phyloP scores from a whole-genome alignment of 2,888 invertebrate species.

The Agrenia bidenticulata region DNA sequence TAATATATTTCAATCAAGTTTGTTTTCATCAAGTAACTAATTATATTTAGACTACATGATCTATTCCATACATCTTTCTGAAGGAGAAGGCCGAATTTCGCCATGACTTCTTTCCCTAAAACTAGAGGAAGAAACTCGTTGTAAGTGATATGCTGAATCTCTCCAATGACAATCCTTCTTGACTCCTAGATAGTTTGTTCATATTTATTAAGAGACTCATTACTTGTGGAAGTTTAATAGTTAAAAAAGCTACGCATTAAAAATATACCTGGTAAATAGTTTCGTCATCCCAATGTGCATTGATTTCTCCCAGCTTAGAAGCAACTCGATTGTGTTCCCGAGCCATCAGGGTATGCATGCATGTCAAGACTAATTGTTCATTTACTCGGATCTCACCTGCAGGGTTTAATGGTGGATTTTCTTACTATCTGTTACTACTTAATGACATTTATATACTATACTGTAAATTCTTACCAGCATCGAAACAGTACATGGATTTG shows the following conservation, averaged over 20 bases:
- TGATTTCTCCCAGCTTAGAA: constrained; percentile 70
- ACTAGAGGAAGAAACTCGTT: constrained; percentile 87
- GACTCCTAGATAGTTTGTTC: constrained; percentile 70
- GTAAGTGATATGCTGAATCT: constrained; percentile 85
- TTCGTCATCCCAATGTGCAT: constrained; percentile 93
- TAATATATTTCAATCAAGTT: not conserved
- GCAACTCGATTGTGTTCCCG: constrained; percentile 88
- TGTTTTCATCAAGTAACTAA: too few species aligned
- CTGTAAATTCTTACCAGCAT: constrained; percentile 77
- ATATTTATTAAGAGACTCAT: too few species aligned
- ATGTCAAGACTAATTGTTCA: constrained; percentile 83
- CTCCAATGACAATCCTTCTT: constrained; percentile 78
- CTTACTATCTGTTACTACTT: too few species aligned
- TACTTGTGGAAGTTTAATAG: not conserved
- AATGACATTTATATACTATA: too few species aligned
- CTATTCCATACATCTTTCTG: constrained; percentile 68
- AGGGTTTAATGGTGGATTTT: too few species aligned
- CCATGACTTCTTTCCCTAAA: constrained; percentile 86
- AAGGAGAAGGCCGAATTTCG: constrained; percentile 80
- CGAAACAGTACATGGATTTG: constrained; percentile 87
- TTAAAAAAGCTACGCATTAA: too few species aligned
- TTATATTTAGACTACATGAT: too few species aligned
- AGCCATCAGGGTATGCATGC: constrained; percentile 89
- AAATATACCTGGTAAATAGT: constrained; percentile 71
- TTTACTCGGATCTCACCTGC: constrained; percentile 87